These are phyloP conservation scores for Mirounga angustirostris DNA, from an alignment of 2,113 vertebrate species.

Conservation along the genomic window DNA sequence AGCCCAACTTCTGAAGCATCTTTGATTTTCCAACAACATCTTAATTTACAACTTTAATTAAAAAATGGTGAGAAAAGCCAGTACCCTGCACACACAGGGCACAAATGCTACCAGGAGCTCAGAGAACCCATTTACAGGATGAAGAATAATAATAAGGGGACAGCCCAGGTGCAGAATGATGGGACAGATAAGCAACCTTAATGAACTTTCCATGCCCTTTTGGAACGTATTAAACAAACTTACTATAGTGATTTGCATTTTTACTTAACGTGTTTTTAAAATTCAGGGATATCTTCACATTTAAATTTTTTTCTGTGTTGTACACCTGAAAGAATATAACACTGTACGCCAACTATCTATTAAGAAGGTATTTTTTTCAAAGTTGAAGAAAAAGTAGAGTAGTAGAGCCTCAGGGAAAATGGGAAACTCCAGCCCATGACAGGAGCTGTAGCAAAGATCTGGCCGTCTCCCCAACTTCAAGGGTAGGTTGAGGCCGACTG, in stretches of 20 bases:
- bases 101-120: neutral
- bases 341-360: neutral
- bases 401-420: neutral
- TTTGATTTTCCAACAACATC: conserved; percentile 37
- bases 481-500: neutral
- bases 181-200: neutral
- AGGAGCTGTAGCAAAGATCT: neutral
- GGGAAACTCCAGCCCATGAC: neutral
- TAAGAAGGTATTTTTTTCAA: neutral
- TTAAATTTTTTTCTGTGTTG: neutral
- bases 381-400: neutral
- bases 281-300: neutral
- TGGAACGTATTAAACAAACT: neutral
- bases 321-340: neutral
- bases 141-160: neutral
- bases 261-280: neutral
- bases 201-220: neutral
- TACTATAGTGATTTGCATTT: neutral
- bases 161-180: neutral
- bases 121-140: neutral
- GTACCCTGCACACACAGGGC: neutral
- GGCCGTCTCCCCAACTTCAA: neutral
- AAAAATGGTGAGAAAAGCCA: neutral
- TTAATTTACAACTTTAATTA: neutral
- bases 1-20: neutral